Evolutionary conservation across 2,888 invertebrate species (phyloP).

Genomic region (Synanthedon andrenaeformis): DNA sequence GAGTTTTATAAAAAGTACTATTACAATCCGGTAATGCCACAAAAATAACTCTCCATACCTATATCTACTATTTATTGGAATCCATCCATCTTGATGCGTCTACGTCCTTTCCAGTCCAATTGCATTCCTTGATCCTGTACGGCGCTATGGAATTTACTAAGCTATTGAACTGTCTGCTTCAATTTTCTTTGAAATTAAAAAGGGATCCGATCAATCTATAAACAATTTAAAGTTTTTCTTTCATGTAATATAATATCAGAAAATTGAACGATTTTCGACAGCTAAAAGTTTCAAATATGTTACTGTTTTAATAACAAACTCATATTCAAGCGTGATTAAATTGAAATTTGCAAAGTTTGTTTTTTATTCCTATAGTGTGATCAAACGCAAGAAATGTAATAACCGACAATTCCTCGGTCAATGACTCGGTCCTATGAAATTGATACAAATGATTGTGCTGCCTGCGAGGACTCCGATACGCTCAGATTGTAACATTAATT

Average conservation of each 20-base stretch:
- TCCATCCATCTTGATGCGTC: conserved; percentile 46
- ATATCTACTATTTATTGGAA: conserved; percentile 47
- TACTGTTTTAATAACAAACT: too few species aligned
- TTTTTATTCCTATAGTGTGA: neutral
- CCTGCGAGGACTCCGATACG: conserved; percentile 1
- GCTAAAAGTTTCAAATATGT: too few species aligned
- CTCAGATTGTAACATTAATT: neutral
- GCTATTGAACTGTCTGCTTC: conserved; percentile 19
- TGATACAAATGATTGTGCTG: conserved; percentile 6
- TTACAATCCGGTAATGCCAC: too few species aligned
- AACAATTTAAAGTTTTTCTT: too few species aligned
- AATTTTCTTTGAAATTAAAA: too few species aligned
- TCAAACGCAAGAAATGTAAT: conserved; percentile 2
- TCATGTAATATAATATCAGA: too few species aligned
- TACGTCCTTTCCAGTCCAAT: conserved; percentile 49
- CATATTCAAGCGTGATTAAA: too few species aligned
- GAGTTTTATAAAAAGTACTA: too few species aligned
- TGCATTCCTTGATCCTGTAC: conserved; percentile 37
- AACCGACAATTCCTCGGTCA: conserved; percentile 6
- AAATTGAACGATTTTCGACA: too few species aligned
- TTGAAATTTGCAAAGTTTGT: too few species aligned
- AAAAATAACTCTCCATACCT: conserved; percentile 2
- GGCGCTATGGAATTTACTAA: conserved; percentile 30
- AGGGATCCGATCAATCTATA: too few species aligned
- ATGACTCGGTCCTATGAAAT: conserved; percentile 6